These are phyloP conservation scores for Brachylomia viminalis DNA, from an alignment of 2,888 invertebrate genomes.

Conservation along the genomic window DNA sequence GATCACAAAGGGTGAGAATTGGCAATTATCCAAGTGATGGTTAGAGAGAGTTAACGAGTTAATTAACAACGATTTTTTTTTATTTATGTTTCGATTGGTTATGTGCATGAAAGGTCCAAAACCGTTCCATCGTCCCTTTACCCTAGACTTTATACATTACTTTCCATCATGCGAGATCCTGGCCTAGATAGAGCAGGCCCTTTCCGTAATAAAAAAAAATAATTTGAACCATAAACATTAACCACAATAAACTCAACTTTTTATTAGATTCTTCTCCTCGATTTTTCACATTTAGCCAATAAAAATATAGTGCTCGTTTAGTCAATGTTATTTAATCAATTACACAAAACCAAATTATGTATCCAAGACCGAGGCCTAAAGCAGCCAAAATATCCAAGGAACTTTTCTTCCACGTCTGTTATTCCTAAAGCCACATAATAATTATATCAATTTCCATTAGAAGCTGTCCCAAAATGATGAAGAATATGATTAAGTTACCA, in stretches of 20 bases:
- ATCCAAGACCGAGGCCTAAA: neutral
- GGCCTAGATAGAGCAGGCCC: neutral
- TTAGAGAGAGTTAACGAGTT: no score
- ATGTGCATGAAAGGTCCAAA: neutral
- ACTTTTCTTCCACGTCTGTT: neutral
- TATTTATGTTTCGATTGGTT: neutral
- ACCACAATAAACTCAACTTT: neutral
- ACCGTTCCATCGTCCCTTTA: neutral
- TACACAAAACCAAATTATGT: neutral
- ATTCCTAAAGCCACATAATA: conserved; percentile 44
- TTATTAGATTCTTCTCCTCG: neutral
- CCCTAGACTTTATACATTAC: neutral
- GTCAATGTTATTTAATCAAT: neutral
- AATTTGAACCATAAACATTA: neutral
- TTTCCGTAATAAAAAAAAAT: neutral
- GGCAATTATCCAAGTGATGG: no score
- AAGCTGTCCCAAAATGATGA: conserved; percentile 52
- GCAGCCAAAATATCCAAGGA: neutral
- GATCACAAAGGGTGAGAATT: no score
- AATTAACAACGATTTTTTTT: no score
- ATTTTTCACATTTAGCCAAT: neutral
- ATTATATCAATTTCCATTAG: conserved; percentile 60
- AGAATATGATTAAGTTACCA: conserved; percentile 63
- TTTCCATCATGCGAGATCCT: neutral
- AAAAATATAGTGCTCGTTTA: neutral